These are phyloP conservation scores for Cetoscarus ocellatus DNA, from an alignment of 2,797 vertebrate genomes.

Conservation along the genomic window DNA sequence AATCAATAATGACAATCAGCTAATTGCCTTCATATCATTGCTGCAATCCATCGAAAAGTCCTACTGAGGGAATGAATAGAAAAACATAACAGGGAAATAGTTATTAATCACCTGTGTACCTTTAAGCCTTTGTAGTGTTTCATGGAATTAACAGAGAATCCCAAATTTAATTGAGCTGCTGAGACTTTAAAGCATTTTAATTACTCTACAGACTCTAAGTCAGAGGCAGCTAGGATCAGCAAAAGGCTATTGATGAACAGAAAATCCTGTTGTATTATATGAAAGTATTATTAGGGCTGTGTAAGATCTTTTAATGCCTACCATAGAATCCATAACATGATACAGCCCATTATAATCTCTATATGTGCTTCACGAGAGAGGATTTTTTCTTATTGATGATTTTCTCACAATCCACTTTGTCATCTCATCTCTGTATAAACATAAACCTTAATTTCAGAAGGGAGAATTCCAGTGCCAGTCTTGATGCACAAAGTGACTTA, in stretches of 20 bases:
- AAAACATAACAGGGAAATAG: slow-evolving; percentile 19
- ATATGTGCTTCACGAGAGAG: slow-evolving; percentile 4
- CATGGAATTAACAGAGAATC: slow-evolving; percentile 30
- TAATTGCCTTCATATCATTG: no score
- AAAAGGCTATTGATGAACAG: slow-evolving; percentile 18
- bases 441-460: background rate
- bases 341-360: slow-evolving; percentile 9
- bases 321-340: slow-evolving; percentile 14
- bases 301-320: slow-evolving; percentile 23
- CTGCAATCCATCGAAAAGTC: background rate
- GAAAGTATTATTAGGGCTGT: slow-evolving; percentile 23
- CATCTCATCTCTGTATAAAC: background rate
- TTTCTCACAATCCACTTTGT: background rate
- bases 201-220: slow-evolving; percentile 38
- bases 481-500: background rate
- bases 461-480: background rate
- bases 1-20: no score
- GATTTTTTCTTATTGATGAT: slow-evolving; percentile 8
- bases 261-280: slow-evolving; percentile 8
- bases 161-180: slow-evolving; percentile 32
- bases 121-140: slow-evolving; percentile 37
- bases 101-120: slow-evolving; percentile 25
- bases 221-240: slow-evolving; percentile 7
- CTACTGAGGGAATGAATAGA: background rate
- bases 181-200: slow-evolving; percentile 38